Evolutionary conservation across 2,888 invertebrate species (phyloP).

Genomic region (Agapostemon virescens): DNA sequence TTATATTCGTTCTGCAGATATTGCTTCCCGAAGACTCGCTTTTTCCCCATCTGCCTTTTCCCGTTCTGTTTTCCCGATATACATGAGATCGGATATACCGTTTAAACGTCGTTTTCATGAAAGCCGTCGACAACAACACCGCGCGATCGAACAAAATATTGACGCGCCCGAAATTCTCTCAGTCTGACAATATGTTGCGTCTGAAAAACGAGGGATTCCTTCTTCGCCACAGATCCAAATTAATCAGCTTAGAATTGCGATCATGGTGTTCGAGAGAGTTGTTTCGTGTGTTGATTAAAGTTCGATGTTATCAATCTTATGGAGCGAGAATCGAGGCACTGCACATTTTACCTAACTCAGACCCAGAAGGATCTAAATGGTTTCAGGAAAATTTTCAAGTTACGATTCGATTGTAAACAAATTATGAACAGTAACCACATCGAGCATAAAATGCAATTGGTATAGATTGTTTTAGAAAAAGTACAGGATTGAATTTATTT

Average conservation of each 20-base stretch:
- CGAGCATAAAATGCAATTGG: too few relatives aligned
- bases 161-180: slow-evolving; percentile 8
- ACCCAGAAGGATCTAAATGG: too few relatives aligned
- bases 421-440: too few relatives aligned
- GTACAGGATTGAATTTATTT: too few relatives aligned
- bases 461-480: too few relatives aligned
- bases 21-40: slow-evolving; percentile 16
- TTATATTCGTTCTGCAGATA: slow-evolving; percentile 46
- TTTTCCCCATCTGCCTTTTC: neutral
- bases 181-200: neutral
- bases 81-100: slow-evolving; percentile 22
- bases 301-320: neutral
- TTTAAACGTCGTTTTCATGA: slow-evolving; percentile 37
- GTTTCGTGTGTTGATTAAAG: neutral
- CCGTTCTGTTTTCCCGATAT: slow-evolving; percentile 23
- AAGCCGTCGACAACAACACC: slow-evolving; percentile 31
- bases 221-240: neutral
- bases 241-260: neutral
- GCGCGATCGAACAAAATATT: slow-evolving; percentile 30
- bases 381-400: too few relatives aligned
- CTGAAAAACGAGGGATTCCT: neutral
- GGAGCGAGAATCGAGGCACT: neutral
- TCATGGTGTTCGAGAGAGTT: neutral
- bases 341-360: neutral
- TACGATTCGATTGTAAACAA: too few relatives aligned